These are phyloP conservation scores for Schizotus pectinicornis DNA, from an alignment of 2,888 invertebrate genomes.

Conservation along the genomic window DNA sequence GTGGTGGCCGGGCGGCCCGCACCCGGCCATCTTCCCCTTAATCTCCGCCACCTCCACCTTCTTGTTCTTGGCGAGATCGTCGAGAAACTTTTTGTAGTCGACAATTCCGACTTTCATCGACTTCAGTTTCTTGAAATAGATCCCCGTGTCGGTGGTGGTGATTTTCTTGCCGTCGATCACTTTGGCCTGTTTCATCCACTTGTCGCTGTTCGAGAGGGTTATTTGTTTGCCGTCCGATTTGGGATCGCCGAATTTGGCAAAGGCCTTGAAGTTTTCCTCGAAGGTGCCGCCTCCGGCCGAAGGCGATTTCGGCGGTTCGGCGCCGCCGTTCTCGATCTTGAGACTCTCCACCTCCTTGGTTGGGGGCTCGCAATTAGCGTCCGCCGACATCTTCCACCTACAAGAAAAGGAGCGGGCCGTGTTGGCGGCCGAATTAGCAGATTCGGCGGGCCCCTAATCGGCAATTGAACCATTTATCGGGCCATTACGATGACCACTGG, in stretches of 20 bases:
- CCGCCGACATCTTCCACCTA: slow-evolving; percentile 31
- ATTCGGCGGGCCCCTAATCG: too few species aligned
- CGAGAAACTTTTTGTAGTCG: slow-evolving; percentile 85
- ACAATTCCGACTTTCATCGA: slow-evolving; percentile 75
- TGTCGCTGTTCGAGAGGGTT: slow-evolving; percentile 89
- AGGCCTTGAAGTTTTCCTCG: slow-evolving; percentile 78
- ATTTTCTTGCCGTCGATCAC: slow-evolving; percentile 84
- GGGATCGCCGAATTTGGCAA: slow-evolving; percentile 87
- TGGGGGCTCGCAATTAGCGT: slow-evolving; percentile 37
- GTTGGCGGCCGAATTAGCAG: background rate
- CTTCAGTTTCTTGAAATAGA: slow-evolving; percentile 91
- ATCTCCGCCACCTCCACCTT: slow-evolving; percentile 80
- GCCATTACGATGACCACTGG: too few species aligned
- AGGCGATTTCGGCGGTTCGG: slow-evolving; percentile 34
- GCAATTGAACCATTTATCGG: too few species aligned
- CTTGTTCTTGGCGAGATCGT: slow-evolving; percentile 84
- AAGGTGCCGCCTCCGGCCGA: slow-evolving; percentile 53
- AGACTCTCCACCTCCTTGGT: slow-evolving; percentile 61
- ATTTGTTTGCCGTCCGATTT: slow-evolving; percentile 88
- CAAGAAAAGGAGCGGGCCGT: background rate
- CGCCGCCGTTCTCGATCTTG: slow-evolving; percentile 62
- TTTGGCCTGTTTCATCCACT: slow-evolving; percentile 95
- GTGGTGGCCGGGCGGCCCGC: slow-evolving; percentile 77
- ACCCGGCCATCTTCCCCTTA: slow-evolving; percentile 78
- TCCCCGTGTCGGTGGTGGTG: slow-evolving; percentile 90